These are phyloP conservation scores for Zoanthus sociatus DNA, from an alignment of 92 coral and sea anemone species.

Conservation along the genomic window DNA sequence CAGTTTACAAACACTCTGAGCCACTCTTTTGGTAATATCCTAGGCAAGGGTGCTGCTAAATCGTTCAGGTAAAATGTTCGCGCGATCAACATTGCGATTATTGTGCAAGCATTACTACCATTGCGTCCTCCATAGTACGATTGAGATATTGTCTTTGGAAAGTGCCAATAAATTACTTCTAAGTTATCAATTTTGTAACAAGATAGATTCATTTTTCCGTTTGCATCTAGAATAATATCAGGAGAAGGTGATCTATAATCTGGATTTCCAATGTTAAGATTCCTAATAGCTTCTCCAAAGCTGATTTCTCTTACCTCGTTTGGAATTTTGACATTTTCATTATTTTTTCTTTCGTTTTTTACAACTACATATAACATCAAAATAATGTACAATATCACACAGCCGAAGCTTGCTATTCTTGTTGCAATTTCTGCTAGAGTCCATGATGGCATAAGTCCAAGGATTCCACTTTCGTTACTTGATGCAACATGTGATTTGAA, in stretches of 20 bases:
- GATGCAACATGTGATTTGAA: background rate
- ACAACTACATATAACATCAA: constrained; percentile 50
- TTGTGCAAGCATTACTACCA: constrained; percentile 66
- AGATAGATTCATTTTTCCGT: constrained; percentile 23
- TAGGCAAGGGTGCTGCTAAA: constrained; percentile 16
- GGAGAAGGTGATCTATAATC: constrained; percentile 42
- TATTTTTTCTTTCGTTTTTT: background rate
- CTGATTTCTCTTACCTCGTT: background rate
- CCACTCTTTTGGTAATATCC: constrained; percentile 43
- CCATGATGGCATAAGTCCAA: constrained; percentile 54
- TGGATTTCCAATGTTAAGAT: constrained; percentile 24
- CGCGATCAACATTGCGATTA: constrained; percentile 64
- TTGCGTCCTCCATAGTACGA: constrained; percentile 62
- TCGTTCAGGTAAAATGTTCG: constrained; percentile 42
- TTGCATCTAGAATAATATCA: constrained; percentile 8
- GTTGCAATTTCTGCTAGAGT: constrained; percentile 51
- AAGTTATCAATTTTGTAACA: constrained; percentile 40
- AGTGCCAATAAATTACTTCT: constrained; percentile 52
- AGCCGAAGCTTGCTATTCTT: constrained; percentile 41
- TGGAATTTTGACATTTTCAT: background rate
- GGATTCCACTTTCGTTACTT: background rate
- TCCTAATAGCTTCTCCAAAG: constrained; percentile 39
- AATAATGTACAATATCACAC: constrained; percentile 49
- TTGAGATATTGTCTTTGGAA: constrained; percentile 61
- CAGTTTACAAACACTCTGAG: constrained; percentile 49